Percentiles rank a stretch among this genome's conserved stretches.
phyloP scores from a whole-genome alignment of 2,888 invertebrate species.

The Spilarctia lutea region DNA sequence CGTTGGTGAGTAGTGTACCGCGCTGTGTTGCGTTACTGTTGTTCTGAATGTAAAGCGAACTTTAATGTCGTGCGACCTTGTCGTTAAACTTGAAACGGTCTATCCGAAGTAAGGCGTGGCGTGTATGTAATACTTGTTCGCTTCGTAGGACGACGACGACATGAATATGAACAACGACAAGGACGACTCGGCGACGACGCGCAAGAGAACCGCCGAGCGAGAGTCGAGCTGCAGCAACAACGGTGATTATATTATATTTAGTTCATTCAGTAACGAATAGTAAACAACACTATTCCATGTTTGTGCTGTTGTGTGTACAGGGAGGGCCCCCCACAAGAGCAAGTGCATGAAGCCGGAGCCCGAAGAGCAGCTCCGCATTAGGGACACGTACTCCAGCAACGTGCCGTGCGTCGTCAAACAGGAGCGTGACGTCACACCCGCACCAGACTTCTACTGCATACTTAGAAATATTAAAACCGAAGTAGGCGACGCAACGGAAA shows the following conservation, averaged over 20 bases:
- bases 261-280: background rate
- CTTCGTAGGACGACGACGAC: background rate
- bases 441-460: background rate
- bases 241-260: background rate
- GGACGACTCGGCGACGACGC: conserved; percentile 10
- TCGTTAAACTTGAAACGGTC: too few relatives aligned
- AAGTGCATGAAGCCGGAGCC: background rate
- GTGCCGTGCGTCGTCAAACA: background rate
- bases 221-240: background rate
- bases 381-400: background rate
- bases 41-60: too few relatives aligned
- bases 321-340: background rate
- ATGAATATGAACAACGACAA: background rate
- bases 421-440: background rate
- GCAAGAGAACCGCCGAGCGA: conserved; percentile 27
- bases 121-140: background rate
- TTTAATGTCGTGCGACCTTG: too few relatives aligned
- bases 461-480: conserved; percentile 4
- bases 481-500: conserved; percentile 23
- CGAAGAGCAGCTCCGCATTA: background rate
- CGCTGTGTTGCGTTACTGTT: background rate
- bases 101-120: too few relatives aligned
- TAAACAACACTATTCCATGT: background rate
- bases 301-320: background rate
- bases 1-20: conserved; percentile 22